These are phyloP conservation scores for Baryphthengus martii DNA, from an alignment of 2,113 vertebrate genomes.

Conservation along the genomic window DNA sequence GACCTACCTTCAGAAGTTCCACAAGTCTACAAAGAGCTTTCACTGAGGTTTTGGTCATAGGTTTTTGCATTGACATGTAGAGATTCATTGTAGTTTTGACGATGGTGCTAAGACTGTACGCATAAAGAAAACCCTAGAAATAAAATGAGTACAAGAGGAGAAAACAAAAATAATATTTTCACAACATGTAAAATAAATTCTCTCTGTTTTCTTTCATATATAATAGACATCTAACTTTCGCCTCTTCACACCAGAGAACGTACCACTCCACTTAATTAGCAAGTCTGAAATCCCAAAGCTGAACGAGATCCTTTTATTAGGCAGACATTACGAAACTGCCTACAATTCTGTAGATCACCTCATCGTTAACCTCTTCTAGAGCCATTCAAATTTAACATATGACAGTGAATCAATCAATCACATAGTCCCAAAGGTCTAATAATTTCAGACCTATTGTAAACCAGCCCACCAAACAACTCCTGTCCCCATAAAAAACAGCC, in stretches of 20 bases:
- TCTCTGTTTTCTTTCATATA: not conserved
- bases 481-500: not conserved
- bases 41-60: slow-evolving; percentile 97
- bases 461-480: not conserved
- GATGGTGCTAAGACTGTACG: slow-evolving; percentile 92
- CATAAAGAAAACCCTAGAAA: slow-evolving; percentile 92
- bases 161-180: not conserved
- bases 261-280: not conserved
- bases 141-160: not conserved
- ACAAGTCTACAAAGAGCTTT: slow-evolving; percentile 94
- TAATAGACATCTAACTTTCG: not conserved
- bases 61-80: slow-evolving; percentile 95
- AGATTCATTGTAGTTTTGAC: slow-evolving; percentile 98
- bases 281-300: not conserved
- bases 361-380: not conserved
- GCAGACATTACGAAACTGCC: not conserved
- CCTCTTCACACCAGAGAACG: not conserved
- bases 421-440: not conserved
- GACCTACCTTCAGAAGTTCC: slow-evolving; percentile 91
- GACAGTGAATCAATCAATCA: not conserved
- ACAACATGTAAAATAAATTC: not conserved
- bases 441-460: not conserved
- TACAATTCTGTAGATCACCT: not conserved
- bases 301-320: not conserved
- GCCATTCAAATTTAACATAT: not conserved